A percentile compares a stretch with the other conserved stretches of the same genome.
phyloP scores from a whole-genome alignment of 2,113 vertebrate genomes.

The Geococcyx californianus region DNA sequence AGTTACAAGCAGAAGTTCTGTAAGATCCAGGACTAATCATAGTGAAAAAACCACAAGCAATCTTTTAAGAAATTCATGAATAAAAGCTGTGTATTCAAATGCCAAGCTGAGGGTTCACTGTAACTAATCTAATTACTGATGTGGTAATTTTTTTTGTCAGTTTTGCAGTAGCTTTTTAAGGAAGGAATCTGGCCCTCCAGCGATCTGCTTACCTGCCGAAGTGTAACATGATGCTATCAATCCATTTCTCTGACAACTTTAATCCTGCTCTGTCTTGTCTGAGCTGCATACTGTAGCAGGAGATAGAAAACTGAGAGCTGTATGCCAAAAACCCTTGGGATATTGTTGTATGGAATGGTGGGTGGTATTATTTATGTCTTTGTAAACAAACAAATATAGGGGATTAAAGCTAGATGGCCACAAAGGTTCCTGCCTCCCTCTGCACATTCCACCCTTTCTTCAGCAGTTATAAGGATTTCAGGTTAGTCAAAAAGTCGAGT shows the following conservation, averaged over 20 bases:
- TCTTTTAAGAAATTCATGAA: not conserved
- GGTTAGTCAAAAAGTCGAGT: not conserved
- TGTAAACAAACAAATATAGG: not conserved
- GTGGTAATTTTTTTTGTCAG: not conserved
- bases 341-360: not conserved
- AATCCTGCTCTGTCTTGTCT: not conserved
- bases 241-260: not conserved
- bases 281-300: not conserved
- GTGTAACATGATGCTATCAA: fast-evolving
- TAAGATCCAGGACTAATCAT: not conserved
- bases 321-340: not conserved
- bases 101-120: not conserved
- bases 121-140: not conserved
- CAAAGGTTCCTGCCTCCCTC: not conserved
- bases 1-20: not conserved
- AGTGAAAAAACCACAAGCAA: not conserved
- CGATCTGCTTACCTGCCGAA: not conserved
- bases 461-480: not conserved
- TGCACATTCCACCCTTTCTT: not conserved
- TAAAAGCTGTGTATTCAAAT: not conserved
- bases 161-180: not conserved
- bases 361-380: not conserved
- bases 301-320: not conserved
- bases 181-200: not conserved
- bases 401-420: not conserved